A percentile compares a stretch with the other conserved stretches of the same genome.
Conservation (phyloP, 2,888 invertebrate genomes). For the Malthinus seriepunctatus region DNA sequence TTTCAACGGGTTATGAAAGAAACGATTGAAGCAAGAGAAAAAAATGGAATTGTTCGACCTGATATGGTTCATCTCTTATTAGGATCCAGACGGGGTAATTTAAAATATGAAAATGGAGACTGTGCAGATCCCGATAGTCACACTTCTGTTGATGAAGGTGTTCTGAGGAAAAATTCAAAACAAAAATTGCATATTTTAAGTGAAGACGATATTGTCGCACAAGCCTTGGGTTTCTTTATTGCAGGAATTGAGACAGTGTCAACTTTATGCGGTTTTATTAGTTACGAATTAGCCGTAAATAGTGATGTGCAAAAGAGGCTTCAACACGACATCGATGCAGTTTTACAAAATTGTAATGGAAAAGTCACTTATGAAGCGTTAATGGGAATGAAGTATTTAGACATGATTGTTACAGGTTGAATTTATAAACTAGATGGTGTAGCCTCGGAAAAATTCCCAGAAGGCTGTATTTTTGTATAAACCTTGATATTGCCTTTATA, state of each 20-base stretch:
- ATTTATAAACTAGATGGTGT: background rate
- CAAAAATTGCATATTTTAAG: background rate
- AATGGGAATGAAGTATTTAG: slow-evolving; percentile 8
- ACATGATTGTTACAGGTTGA: slow-evolving; percentile 9
- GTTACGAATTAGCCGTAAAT: slow-evolving; percentile 7
- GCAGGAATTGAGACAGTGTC: background rate
- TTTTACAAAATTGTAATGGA: background rate
- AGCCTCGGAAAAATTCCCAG: too few relatives aligned
- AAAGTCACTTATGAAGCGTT: background rate
- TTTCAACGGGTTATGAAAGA: slow-evolving; percentile 30
- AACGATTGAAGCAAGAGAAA: slow-evolving; percentile 22
- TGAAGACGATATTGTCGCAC: slow-evolving; percentile 7
- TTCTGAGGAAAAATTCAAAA: too few relatives aligned
- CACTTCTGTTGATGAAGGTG: background rate
- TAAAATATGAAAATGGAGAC: background rate
- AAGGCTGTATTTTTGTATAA: too few relatives aligned
- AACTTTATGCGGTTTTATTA: background rate
- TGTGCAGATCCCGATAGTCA: background rate
- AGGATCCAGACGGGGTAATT: slow-evolving; percentile 20
- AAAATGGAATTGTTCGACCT: slow-evolving; percentile 13
- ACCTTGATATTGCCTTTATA: too few relatives aligned
- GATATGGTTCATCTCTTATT: slow-evolving; percentile 25
- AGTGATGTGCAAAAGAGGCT: background rate
- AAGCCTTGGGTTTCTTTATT: slow-evolving; percentile 2
- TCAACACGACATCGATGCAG: background rate